phyloP scores from a whole-genome alignment of 2,888 invertebrate species.

The Sipha maydis region DNA sequence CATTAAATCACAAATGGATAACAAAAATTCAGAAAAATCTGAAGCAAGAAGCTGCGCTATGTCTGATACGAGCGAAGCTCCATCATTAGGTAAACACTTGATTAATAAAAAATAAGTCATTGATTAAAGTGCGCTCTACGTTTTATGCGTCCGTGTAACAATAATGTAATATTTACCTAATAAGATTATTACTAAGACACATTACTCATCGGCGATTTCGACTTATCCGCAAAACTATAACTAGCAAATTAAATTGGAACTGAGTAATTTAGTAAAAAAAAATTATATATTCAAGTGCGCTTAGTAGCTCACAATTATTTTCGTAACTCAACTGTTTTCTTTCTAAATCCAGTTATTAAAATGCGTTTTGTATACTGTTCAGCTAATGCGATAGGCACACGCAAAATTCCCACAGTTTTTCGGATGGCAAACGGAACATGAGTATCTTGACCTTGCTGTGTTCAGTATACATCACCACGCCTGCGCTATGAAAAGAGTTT shows the following conservation, averaged over 20 bases:
- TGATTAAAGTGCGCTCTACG: too few relatives aligned
- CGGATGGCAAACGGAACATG: neutral
- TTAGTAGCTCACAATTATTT: neutral
- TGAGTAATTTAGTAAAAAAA: neutral
- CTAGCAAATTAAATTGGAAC: neutral
- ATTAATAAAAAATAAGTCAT: neutral
- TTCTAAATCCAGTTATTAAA: neutral
- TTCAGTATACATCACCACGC: neutral
- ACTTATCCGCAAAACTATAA: neutral
- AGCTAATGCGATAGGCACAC: neutral
- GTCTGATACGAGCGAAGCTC: slow-evolving; percentile 94
- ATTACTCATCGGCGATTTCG: too few relatives aligned
- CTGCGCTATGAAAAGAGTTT: neutral
- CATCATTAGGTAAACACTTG: slow-evolving; percentile 75
- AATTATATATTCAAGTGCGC: neutral
- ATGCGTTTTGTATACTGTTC: neutral
- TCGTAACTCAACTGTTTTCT: neutral
- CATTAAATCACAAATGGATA: slow-evolving; percentile 81
- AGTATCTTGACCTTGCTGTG: neutral
- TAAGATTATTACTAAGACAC: too few relatives aligned
- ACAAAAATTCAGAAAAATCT: slow-evolving; percentile 74
- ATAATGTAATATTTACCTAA: too few relatives aligned
- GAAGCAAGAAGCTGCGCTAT: slow-evolving; percentile 72
- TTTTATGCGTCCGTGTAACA: too few relatives aligned
- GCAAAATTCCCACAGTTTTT: slow-evolving; percentile 25